Percentiles rank a stretch among this genome's conserved stretches.
These are phyloP conservation scores for Hippocampus barbouri DNA, from an alignment of 2,113 vertebrate species.

Conservation along the genomic window DNA sequence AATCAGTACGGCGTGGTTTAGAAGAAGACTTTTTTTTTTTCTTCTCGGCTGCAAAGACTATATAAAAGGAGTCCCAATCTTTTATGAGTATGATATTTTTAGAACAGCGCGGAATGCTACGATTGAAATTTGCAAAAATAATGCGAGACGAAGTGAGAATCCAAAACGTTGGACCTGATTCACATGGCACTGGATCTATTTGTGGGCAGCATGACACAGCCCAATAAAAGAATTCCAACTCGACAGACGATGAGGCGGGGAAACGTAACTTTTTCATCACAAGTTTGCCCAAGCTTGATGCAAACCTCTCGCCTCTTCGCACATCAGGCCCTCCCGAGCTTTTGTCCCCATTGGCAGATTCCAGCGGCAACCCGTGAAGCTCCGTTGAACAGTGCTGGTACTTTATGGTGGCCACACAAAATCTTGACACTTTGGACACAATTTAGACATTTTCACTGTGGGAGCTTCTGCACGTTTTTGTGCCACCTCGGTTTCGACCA, in stretches of 20 bases:
- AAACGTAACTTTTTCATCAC: neutral
- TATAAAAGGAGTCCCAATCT: neutral
- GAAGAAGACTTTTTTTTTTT: neutral
- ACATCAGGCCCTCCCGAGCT: neutral
- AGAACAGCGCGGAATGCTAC: neutral
- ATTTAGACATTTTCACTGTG: neutral
- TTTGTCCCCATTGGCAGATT: neutral
- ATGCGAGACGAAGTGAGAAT: no score
- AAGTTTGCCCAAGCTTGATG: neutral
- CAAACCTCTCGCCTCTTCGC: neutral
- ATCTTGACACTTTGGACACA: neutral
- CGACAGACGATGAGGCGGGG: neutral
- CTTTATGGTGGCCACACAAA: no score
- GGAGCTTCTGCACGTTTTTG: neutral
- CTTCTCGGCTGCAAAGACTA: neutral
- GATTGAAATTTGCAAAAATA: neutral
- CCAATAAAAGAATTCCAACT: neutral
- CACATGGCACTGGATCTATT: neutral
- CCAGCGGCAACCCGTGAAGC: neutral
- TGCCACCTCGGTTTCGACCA: neutral
- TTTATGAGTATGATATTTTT: neutral
- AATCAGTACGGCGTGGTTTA: conserved; percentile 8
- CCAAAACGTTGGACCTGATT: neutral
- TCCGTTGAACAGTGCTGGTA: neutral
- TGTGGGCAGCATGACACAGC: neutral